A percentile compares a stretch with the other conserved stretches of the same genome.
Conservation (phyloP, 2,113 vertebrate genomes). For the Nannospalax galili region DNA sequence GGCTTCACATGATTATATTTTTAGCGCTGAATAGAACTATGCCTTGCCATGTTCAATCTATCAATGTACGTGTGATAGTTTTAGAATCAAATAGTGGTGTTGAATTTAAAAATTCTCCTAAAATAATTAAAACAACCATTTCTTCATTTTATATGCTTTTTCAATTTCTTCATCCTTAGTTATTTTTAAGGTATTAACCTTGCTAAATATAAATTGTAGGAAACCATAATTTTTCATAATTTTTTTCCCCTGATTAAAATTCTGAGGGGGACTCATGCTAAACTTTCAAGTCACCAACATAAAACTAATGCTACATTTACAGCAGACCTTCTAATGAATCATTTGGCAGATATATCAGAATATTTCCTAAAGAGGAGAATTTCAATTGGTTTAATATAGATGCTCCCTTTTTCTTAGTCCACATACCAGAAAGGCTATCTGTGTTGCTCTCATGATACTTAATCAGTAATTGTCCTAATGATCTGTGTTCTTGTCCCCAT, state of each 20-base stretch:
- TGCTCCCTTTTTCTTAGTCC: too few species aligned
- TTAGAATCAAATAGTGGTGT: too few species aligned
- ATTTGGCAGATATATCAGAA: neutral
- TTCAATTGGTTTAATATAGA: neutral
- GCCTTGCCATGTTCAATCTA: too few species aligned
- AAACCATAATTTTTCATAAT: neutral
- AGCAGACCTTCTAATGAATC: neutral
- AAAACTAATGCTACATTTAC: neutral
- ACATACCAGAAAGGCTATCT: neutral
- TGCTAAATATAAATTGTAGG: neutral
- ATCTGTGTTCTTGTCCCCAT: neutral
- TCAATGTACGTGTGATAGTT: too few species aligned
- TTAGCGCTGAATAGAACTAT: too few species aligned
- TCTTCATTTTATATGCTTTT: too few species aligned
- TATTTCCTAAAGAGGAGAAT: neutral
- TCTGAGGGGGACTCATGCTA: neutral
- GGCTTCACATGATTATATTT: too few species aligned
- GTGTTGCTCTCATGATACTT: fast-evolving
- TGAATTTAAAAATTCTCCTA: too few species aligned
- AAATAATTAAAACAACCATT: too few species aligned
- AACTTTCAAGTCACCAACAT: neutral
- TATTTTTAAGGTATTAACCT: too few species aligned
- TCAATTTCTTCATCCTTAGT: too few species aligned
- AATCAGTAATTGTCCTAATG: neutral
- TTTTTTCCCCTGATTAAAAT: neutral